Evolutionary conservation across 2,113 vertebrate genomes (phyloP).

Genomic region (Microcebus lehilahytsara): DNA sequence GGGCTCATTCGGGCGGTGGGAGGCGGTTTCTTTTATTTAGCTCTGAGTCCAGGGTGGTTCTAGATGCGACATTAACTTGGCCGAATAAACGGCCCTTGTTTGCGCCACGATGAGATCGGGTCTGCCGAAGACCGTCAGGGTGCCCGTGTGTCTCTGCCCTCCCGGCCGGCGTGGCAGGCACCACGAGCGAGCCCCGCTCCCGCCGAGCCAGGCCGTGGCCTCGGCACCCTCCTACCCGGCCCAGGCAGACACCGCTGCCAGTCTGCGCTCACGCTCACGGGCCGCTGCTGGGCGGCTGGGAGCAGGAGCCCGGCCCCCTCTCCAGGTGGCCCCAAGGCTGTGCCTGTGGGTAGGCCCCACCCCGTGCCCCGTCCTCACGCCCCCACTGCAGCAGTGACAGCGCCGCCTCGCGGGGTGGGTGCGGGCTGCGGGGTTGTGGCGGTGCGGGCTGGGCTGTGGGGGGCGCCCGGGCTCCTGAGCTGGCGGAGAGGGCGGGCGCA

Average conservation of each 20-base stretch:
- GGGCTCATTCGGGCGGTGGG: background rate
- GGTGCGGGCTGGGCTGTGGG: background rate
- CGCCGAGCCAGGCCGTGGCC: background rate
- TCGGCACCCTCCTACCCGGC: background rate
- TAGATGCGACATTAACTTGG: background rate
- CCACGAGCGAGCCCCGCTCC: background rate
- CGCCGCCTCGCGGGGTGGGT: background rate
- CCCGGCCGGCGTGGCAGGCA: background rate
- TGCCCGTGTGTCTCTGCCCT: accelerated
- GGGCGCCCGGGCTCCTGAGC: background rate
- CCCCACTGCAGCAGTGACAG: background rate
- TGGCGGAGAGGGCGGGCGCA: background rate
- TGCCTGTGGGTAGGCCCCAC: background rate
- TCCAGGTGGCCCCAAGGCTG: background rate
- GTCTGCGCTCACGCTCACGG: background rate
- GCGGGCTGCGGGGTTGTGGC: too few relatives aligned
- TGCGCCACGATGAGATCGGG: background rate
- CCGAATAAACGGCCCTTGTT: background rate
- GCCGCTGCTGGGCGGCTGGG: background rate
- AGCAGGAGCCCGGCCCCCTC: background rate
- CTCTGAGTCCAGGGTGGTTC: background rate
- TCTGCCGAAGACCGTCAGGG: background rate
- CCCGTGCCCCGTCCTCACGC: background rate
- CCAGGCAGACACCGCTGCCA: accelerated
- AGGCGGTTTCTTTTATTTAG: background rate